These are phyloP conservation scores for Eristalis pertinax DNA, from an alignment of 2,888 invertebrate genomes.

Conservation along the genomic window DNA sequence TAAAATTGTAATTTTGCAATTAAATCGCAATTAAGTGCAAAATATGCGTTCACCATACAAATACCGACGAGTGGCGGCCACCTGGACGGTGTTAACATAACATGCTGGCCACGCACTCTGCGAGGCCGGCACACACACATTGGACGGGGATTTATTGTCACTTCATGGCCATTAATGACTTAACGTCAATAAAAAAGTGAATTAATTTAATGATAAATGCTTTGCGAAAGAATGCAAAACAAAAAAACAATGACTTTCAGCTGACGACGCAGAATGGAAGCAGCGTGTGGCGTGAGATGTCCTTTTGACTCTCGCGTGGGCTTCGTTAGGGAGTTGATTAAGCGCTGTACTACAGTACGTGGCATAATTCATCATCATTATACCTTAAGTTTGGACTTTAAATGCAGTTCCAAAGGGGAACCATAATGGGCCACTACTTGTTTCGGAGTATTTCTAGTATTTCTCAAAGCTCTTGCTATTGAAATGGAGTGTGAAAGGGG, in stretches of 20 bases:
- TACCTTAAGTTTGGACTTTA: too few relatives aligned
- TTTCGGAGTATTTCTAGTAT: too few relatives aligned
- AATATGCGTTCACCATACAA: neutral
- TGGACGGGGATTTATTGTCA: neutral
- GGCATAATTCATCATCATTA: too few relatives aligned
- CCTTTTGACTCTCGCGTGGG: neutral
- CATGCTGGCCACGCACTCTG: neutral
- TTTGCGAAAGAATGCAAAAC: neutral
- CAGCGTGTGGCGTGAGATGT: neutral
- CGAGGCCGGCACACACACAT: neutral
- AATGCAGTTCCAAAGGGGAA: too few relatives aligned
- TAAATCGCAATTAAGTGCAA: neutral
- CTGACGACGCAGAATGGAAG: neutral
- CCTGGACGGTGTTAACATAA: neutral
- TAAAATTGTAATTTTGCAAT: slow-evolving; percentile 1
- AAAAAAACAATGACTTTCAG: neutral
- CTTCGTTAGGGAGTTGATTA: too few relatives aligned
- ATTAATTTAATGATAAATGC: neutral
- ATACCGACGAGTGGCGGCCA: neutral
- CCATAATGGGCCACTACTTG: too few relatives aligned
- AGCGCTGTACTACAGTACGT: too few relatives aligned
- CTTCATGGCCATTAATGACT: neutral
- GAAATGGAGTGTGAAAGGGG: too few relatives aligned
- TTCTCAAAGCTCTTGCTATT: too few relatives aligned
- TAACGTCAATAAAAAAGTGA: slow-evolving; percentile 1